Base-by-base conservation (phyloP, 2,888 invertebrate genomes). In the Zaprionus obscuricornis region DNA sequence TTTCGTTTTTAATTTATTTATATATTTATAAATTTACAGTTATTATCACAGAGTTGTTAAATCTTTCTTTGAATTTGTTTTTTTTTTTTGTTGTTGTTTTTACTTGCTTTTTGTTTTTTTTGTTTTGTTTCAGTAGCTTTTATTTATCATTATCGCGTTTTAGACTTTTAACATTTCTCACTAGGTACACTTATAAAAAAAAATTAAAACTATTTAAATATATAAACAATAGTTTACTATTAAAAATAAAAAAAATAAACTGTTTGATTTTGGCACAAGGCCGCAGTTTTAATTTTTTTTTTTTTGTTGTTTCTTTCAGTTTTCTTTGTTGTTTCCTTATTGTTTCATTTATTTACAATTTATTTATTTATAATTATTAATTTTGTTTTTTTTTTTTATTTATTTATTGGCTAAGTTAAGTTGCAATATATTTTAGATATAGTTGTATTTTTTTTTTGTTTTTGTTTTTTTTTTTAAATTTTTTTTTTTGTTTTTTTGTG, bases 41-140 rank as follows among this genome's bases (percentile, higher is more conserved):
- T 90, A 89, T 89, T 89, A 89, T 89, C 89, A 89, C 89, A 89
- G 89, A 90, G 90, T 88, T 89, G 89, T 89, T 88, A 89, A 88
- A 90, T 89, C 88, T 90, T 89, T 88, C 88, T 89, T 89, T 88
- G 88, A 89, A 89, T 89, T 88, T 89, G 76, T 88, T 88, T 88
- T 82, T 62, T 62, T 55, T 69, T 69, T 69, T 66, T 55, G 56
- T 69, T 68, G 72, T 34, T 37, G n/a, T n/a, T n/a, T n/a, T n/a
- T n/a, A 50, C 40, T 50, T 62, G 65, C 62, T 58, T 75, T 66
- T 84, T 81, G 68, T 68, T 46, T 64, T 60, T 70, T 74, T 74
- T 66, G 63, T 79, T 70, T 87, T 86, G 81, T 77, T 87, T 66
- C 76, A 68, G 85, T 79, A 82, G 81, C 82, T 82, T 84, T 85